Evolutionary conservation across 2,797 vertebrate genomes (phyloP).

Genomic region (Dromococcyx pavoninus): DNA sequence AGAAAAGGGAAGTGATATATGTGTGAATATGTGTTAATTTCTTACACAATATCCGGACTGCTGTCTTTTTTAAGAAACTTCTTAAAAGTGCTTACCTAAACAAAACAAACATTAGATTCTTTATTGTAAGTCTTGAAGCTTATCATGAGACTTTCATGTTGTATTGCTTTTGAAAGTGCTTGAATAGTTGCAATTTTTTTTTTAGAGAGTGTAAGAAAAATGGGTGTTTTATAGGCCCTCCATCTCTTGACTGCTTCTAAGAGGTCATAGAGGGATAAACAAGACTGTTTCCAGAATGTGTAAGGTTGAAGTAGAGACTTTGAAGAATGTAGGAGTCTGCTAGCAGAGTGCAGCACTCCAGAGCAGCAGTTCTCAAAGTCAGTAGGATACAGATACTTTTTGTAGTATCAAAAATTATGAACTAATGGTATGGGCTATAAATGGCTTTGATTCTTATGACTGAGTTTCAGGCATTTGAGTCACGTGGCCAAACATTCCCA

Average conservation of each 20-base stretch:
- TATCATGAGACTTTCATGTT: neutral
- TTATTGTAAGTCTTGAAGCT: neutral
- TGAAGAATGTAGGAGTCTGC: neutral
- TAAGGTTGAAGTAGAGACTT: neutral
- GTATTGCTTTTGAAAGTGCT: neutral
- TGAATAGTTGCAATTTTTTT: neutral
- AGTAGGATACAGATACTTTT: neutral
- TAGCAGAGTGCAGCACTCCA: fast-evolving
- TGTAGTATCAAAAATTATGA: neutral
- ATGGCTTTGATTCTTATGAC: conserved; percentile 1
- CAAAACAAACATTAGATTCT: neutral
- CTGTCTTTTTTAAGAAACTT: neutral
- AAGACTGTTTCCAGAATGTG: neutral
- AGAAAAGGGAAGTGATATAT: neutral
- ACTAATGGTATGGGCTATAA: neutral
- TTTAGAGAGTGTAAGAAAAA: neutral
- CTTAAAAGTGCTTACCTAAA: neutral
- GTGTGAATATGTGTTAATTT: neutral
- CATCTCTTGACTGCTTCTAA: neutral
- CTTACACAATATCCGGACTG: neutral
- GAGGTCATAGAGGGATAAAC: neutral
- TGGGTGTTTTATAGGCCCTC: neutral
- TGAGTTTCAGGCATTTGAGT: neutral
- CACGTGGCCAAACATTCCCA: neutral
- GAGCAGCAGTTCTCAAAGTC: neutral